phyloP scores from a whole-genome alignment of 2,113 vertebrate genomes.

The Tympanuchus pallidicinctus region DNA sequence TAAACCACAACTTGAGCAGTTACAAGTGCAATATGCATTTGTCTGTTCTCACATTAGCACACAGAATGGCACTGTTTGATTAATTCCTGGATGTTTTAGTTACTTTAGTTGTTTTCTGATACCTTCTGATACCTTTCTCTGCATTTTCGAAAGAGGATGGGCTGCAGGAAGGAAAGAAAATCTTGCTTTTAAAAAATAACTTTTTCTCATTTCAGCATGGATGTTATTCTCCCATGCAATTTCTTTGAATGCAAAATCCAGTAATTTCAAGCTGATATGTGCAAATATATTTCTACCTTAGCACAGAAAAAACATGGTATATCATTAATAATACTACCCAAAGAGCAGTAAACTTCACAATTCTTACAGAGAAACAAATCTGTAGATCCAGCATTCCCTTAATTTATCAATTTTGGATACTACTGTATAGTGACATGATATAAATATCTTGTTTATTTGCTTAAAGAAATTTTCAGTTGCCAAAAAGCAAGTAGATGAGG shows the following conservation, averaged over 20 bases:
- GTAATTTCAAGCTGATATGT: neutral
- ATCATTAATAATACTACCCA: neutral
- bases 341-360: neutral
- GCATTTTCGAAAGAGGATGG: neutral
- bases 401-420: slow-evolving; percentile 27
- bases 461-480: neutral
- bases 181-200: neutral
- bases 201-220: neutral
- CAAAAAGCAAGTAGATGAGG: neutral
- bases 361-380: neutral
- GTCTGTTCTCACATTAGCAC: slow-evolving; percentile 19
- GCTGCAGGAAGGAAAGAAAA: neutral
- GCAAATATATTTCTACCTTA: neutral
- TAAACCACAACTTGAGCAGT: slow-evolving; percentile 54
- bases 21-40: slow-evolving; percentile 58
- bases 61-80: slow-evolving; percentile 21
- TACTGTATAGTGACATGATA: neutral
- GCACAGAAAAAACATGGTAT: neutral
- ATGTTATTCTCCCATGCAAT: neutral
- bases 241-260: neutral
- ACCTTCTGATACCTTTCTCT: neutral
- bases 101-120: neutral
- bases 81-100: slow-evolving; percentile 12
- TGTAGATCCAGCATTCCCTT: neutral
- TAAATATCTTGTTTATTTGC: neutral